Evolutionary conservation across 2,113 vertebrate species (phyloP), one percentile per base, ranked within the genome.

Genomic region (Rhinolophus ferrumequinum): DNA sequence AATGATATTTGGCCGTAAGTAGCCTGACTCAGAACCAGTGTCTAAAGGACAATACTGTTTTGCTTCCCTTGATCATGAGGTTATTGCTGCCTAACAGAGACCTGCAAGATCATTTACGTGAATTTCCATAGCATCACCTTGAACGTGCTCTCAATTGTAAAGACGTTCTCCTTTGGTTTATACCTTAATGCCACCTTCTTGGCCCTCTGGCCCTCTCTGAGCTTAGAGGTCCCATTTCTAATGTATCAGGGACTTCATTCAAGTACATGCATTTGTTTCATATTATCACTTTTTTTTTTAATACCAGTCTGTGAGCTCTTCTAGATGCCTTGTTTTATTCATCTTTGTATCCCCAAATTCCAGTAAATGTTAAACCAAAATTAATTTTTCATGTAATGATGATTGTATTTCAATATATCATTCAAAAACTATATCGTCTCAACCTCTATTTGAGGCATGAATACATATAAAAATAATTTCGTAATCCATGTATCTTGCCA

Each of bases 31-130:
- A 83, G 22, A 76, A 18, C 12, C 9, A 64, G 54, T n/a, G 2
- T 38, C 56, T 41, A 82, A 15, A 33, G 35, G 24, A 54, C 4
- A 38, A 10, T 10, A 7, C 24, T 3, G 0, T 24, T 47, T 70
- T 67, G 26, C 19, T 87, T 47, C 33, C 8, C 3, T 2, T 22
- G 2, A 24, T 47, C 35, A 0, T 4, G 8, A 82, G 12, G n/a
- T 1, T 6, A 3, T 1, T 6, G 1, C 52, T 13, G 19, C 14
- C 62, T 7, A 11, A 0, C 3, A 38, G 85, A 38, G 85, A 28
- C 15, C 19, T 8, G 10, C 6, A 41, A 38, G 24, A 2, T 70
- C 26, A 26, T 16, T 14, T 52, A 6, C 4, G 0, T 12, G 62
- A 33, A 5, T 73, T 80, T 44, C 41, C 41, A 38, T 5, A 12